Evolutionary conservation across 2,888 invertebrate species (phyloP).

Genomic region (Pseudococcus viburni): DNA sequence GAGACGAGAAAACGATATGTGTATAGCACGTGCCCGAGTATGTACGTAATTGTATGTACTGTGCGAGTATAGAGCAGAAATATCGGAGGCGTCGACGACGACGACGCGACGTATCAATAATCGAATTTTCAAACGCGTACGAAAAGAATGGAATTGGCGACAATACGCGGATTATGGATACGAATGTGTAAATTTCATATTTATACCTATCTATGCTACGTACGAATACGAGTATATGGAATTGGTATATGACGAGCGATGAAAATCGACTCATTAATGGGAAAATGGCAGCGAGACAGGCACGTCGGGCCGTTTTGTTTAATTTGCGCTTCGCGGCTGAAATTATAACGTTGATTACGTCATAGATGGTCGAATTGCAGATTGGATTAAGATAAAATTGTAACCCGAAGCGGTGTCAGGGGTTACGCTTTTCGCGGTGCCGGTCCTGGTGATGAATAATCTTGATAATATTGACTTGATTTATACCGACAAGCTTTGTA

Average conservation of each 20-base stretch:
- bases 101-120: neutral
- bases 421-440: neutral
- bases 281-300: neutral
- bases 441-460: slow-evolving; percentile 42
- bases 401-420: slow-evolving; percentile 35
- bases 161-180: neutral
- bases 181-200: neutral
- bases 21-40: neutral
- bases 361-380: slow-evolving; percentile 65
- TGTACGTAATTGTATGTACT: neutral
- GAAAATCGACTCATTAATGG: slow-evolving; percentile 61
- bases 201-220: neutral
- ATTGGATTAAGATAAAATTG: slow-evolving; percentile 64
- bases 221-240: neutral
- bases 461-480: slow-evolving; percentile 52
- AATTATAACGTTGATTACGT: slow-evolving; percentile 62
- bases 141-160: neutral
- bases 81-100: too few species aligned
- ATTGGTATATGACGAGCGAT: neutral
- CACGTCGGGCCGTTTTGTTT: neutral
- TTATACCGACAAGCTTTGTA: slow-evolving; percentile 40
- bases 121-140: neutral
- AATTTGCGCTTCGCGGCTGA: slow-evolving; percentile 24
- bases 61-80: too few species aligned
- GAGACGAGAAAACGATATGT: neutral